Conservation (phyloP, 2,113 vertebrate species). For the Mixornis gularis region DNA sequence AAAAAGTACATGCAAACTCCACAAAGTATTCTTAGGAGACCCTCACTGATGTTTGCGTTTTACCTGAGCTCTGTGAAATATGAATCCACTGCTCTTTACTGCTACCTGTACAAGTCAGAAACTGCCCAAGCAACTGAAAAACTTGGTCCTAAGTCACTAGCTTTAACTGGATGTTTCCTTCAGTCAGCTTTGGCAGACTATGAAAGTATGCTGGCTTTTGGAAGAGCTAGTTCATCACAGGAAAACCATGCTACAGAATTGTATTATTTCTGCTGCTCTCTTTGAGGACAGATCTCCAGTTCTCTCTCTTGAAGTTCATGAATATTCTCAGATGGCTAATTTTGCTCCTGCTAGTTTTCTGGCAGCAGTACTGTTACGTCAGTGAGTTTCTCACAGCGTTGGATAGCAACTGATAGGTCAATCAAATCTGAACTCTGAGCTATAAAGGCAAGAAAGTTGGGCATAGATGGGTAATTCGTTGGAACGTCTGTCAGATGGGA, state of each 20-base stretch:
- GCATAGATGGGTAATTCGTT: background rate
- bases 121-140: conserved; percentile 11
- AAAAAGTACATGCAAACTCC: background rate
- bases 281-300: background rate
- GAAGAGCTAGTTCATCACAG: conserved; percentile 14
- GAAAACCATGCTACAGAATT: background rate
- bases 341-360: conserved; percentile 21
- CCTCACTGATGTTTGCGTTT: background rate
- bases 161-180: conserved; percentile 39
- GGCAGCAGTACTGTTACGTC: background rate
- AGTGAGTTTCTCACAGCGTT: conserved; percentile 10
- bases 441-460: background rate
- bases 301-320: background rate
- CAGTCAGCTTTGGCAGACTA: conserved; percentile 29
- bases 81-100: conserved; percentile 14
- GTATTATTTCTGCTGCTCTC: conserved; percentile 19
- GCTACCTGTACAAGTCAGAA: conserved; percentile 34
- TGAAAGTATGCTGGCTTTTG: background rate
- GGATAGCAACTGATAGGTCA: background rate
- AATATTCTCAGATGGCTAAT: conserved; percentile 20
- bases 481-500: background rate
- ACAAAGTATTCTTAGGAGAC: conserved; percentile 8
- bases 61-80: conserved; percentile 14
- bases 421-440: background rate
- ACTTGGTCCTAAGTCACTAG: background rate